Evolutionary conservation across 2,113 vertebrate genomes (phyloP), one percentile per base, ranked within the genome.

Genomic region (Opisthocomus hoazin): DNA sequence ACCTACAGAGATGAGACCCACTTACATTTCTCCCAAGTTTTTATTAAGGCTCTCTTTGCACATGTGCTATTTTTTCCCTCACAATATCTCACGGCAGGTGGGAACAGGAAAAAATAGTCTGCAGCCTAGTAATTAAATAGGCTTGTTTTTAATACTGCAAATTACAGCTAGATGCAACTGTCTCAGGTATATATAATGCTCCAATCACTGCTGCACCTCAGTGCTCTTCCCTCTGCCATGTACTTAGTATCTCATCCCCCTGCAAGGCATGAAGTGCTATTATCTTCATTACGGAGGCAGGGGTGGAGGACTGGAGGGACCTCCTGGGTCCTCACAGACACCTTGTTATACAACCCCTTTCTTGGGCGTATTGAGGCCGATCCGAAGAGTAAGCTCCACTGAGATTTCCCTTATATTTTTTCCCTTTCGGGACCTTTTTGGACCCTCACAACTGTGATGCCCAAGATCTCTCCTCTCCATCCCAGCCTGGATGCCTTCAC

Each of bases 71-170:
- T 91, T 96, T 93, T 91, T 85, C 10, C 10, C 57, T 95, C 63
- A 80, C 93, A 93, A 65, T 73, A 91, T 90, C 89, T 94, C 93
- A 53, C 21, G 0, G 91, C 87, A 95, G 94, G 94, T 95, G 91
- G 93, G 90, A 85, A 85, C 9, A 65, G 82, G 89, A 61, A 94
- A 91, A 96, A 96, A 83, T 85, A 95, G 70, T 80, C 87, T 90
- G 63, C 57, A 97, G 92, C 82, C 87, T 83, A 66, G 45, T 80
- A 96, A 96, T 97, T 95, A 97, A 80, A 75, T 29, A 58, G 91
- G 41, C 18, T 91, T 70, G 79, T 6, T 68, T 93, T 91, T 51
- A 94, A 93, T 11, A 12, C 45, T 9, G 10, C 53, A 75, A 91
- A 93, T 94, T 64, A 45, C 74, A 93, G 89, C 5, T 37, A 63